Percentiles rank a stretch among this genome's conserved stretches.
phyloP scores from a whole-genome alignment of 2,113 vertebrate species.

The Antidorcas marsupialis region DNA sequence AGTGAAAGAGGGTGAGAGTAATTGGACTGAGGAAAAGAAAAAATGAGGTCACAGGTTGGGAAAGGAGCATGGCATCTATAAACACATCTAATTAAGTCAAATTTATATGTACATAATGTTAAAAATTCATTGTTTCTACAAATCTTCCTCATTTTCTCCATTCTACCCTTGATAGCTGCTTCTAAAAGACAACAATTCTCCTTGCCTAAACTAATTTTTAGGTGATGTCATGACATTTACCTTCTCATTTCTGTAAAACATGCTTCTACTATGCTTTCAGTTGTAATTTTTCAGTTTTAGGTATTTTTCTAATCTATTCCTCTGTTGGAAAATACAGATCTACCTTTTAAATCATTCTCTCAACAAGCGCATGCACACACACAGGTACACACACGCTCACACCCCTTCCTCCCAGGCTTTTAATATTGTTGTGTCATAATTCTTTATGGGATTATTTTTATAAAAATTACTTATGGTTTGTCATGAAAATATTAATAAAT shows the following conservation, averaged over 20 bases:
- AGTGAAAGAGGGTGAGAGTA: not conserved
- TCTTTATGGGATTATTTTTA: not conserved
- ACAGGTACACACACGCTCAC: not conserved
- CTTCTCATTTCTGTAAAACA: not conserved
- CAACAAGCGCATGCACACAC: not conserved
- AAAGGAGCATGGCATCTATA: not conserved
- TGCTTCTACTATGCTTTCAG: not conserved
- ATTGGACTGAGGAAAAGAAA: not conserved
- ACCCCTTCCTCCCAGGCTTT: not conserved
- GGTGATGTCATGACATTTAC: accelerated
- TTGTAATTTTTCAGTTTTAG: not conserved
- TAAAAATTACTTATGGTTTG: not conserved
- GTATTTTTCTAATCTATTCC: not conserved
- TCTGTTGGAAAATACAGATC: not conserved
- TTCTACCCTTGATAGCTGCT: not conserved
- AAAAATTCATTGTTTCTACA: not conserved
- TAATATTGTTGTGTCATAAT: not conserved
- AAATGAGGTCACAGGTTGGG: accelerated
- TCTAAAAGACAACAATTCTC: not conserved
- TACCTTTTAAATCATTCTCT: not conserved
- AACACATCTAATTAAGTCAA: not conserved
- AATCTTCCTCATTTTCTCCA: not conserved
- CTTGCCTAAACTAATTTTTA: not conserved
- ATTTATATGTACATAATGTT: not conserved
- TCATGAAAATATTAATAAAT: not conserved